phyloP scores from a whole-genome alignment of 2,888 invertebrate species.

The Xylota sylvarum region DNA sequence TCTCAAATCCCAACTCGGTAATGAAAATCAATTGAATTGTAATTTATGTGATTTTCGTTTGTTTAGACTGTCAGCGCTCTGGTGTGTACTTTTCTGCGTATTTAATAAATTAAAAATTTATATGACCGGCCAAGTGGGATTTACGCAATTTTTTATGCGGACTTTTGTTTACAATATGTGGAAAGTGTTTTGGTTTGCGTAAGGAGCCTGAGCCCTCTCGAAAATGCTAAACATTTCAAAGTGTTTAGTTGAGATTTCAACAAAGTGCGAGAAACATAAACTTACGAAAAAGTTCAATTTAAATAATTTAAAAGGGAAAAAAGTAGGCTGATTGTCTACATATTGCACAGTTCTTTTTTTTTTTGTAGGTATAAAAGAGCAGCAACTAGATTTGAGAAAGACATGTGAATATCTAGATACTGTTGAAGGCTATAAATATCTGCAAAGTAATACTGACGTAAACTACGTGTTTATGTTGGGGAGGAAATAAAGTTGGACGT shows the following conservation, averaged over 20 bases:
- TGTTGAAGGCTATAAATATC: conserved; percentile 31
- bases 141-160: conserved; percentile 11
- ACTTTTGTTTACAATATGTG: conserved; percentile 31
- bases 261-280: neutral
- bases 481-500: conserved; percentile 8
- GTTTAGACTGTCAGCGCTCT: neutral
- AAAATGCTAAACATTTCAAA: conserved; percentile 4
- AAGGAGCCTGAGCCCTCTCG: neutral
- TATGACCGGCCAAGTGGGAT: conserved; percentile 5
- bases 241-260: conserved; percentile 28
- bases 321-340: conserved; percentile 8
- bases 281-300: conserved; percentile 8
- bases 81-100: neutral
- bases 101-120: conserved; percentile 11
- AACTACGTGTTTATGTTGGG: conserved; percentile 2
- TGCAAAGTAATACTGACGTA: conserved; percentile 30
- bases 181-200: conserved; percentile 7
- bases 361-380: neutral
- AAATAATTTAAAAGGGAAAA: conserved; percentile 21
- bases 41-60: conserved; percentile 31
- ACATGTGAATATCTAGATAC: neutral
- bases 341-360: conserved; percentile 10
- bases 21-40: conserved; percentile 39
- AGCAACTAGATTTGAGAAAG: neutral
- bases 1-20: conserved; percentile 47